Evolutionary conservation across 2,888 invertebrate species (phyloP), one percentile per base, ranked within the genome.

Genomic region (Belgica antarctica): DNA sequence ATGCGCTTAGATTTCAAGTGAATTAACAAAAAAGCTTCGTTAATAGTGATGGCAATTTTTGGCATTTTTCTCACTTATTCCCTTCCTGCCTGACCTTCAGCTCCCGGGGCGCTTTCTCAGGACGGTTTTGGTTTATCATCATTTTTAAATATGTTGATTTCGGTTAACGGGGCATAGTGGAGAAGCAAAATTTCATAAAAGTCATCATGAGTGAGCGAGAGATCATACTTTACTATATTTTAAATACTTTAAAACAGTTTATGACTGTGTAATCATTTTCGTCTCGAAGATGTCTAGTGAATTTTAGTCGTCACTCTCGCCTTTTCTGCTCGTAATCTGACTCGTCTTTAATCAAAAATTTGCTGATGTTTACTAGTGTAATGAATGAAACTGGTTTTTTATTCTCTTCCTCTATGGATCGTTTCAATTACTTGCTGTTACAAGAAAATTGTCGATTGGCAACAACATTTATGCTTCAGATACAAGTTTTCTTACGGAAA

Each of bases 191-290:
- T 62, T 65, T 65, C 47, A 65, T 65, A 65, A 59, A 62, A 65
- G 65, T 65, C 65, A 65, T 65, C 47, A 65, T 65, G 47, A 46
- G 24, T n/a, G 19, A 17, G 8, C 31, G 22, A 31, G 7, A 61
- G 36, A 62, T 62, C 36, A 34, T 62, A 31, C 34, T 25, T 31
- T 36, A 62, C 62, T 62, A 17, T 31, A 31, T 36, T 31, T 25
- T 62, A 36, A 31, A 62, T 17, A 62, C 34, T 62, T 62, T 31
- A 62, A 59, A 27, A 59, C 36, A 31, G 62, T 34, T 36, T 24
- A 65, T 65, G 46, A 65, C 65, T 68, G 68, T 68, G 25, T 25
- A 68, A 52, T 68, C 68, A 57, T 68, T 68, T 68, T 57, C 57
- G 68, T 68, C 68, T 68, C 68, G 59, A 68, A 68, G 34, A 57